Evolutionary conservation across 2,113 vertebrate genomes (phyloP).

Genomic region (Ellobius talpinus): DNA sequence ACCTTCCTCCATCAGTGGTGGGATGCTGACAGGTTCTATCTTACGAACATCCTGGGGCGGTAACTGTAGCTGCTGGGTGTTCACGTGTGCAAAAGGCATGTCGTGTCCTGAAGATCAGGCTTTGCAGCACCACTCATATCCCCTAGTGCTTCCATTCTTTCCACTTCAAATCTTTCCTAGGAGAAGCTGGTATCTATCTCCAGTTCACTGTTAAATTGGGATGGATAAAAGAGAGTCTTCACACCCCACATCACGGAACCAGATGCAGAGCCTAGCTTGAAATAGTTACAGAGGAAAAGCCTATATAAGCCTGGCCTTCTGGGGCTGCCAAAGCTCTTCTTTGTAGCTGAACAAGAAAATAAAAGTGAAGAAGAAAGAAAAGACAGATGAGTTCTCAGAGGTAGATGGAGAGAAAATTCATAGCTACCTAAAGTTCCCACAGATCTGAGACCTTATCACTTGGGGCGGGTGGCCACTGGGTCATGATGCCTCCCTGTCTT

Average conservation of each 20-base stretch:
- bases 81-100: not conserved
- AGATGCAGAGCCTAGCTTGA: not conserved
- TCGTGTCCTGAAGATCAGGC: not conserved
- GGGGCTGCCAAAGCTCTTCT: not conserved
- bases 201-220: not conserved
- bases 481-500: rapidly evolving
- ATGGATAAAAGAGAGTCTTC: not conserved
- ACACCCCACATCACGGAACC: not conserved
- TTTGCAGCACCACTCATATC: not conserved
- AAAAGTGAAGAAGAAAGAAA: not conserved
- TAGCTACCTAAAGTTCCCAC: not conserved
- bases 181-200: not conserved
- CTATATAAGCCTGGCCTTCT: not conserved
- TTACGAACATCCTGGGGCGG: not conserved
- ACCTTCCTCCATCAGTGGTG: too few species aligned
- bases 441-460: not conserved
- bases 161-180: not conserved
- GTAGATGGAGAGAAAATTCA: not conserved
- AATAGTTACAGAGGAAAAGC: not conserved
- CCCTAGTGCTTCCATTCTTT: not conserved
- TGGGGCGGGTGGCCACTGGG: not conserved
- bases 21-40: too few species aligned
- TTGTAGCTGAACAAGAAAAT: not conserved
- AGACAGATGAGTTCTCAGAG: not conserved
- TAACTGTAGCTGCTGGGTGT: not conserved